Conservation (phyloP, 2,888 invertebrate genomes). For the Chrysopilus asiliformis region DNA sequence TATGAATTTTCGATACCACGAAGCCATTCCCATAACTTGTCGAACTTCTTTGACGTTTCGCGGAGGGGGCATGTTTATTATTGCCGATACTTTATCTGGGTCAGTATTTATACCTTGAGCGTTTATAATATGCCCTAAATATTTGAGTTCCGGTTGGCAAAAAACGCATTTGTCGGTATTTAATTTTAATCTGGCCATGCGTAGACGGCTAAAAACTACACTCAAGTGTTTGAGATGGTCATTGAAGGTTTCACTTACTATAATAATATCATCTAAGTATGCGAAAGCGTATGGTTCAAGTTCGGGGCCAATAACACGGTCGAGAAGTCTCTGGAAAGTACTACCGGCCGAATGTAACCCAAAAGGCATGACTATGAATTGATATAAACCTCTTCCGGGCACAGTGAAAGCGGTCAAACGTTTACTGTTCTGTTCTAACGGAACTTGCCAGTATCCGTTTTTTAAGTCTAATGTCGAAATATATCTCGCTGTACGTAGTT, state of each 20-base stretch:
- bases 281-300: slow-evolving; percentile 16
- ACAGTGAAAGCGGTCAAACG: no score
- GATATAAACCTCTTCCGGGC: no score
- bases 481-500: slow-evolving; percentile 17
- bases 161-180: slow-evolving; percentile 3
- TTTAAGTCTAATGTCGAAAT: slow-evolving; percentile 19
- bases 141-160: slow-evolving; percentile 1
- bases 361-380: no score
- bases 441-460: slow-evolving; percentile 18
- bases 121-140: slow-evolving; percentile 5
- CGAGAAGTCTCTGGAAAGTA: slow-evolving; percentile 8
- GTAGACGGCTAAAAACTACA: slow-evolving; percentile 1
- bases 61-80: background rate
- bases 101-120: background rate
- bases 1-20: slow-evolving; percentile 6
- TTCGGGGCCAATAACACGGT: slow-evolving; percentile 8
- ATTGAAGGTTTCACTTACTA: slow-evolving; percentile 16
- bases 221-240: slow-evolving; percentile 13
- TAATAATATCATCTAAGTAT: slow-evolving; percentile 18
- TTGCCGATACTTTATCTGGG: slow-evolving; percentile 3
- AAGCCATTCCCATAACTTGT: slow-evolving; percentile 3
- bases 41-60: background rate
- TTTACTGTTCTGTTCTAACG: no score
- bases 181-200: background rate
- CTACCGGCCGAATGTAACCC: slow-evolving; percentile 8